Percentiles rank a stretch among this genome's conserved stretches.
phyloP scores from a whole-genome alignment of 2,113 vertebrate species.

The Elanus axillaris region DNA sequence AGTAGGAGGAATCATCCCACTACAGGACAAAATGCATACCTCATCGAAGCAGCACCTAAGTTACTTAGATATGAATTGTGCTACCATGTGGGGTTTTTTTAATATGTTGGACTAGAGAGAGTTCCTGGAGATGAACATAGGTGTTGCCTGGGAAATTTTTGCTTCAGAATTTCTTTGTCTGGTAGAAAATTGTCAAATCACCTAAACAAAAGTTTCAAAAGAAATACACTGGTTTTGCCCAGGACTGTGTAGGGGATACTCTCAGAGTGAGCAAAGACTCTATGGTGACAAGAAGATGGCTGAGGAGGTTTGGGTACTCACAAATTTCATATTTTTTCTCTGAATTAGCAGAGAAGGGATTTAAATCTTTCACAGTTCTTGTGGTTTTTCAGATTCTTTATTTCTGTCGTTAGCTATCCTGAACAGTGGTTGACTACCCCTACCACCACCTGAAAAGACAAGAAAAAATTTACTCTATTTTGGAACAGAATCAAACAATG shows the following conservation, averaged over 20 bases:
- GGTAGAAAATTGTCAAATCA: background rate
- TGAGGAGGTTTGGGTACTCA: background rate
- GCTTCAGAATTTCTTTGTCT: background rate
- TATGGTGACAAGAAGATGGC: background rate
- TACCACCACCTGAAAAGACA: background rate
- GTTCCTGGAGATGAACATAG: background rate
- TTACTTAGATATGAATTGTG: background rate
- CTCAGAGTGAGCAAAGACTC: background rate
- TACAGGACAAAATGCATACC: background rate
- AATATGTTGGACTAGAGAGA: background rate
- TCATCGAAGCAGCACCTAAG: background rate
- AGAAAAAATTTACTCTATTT: background rate
- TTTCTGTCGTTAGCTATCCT: background rate
- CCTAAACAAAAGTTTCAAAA: background rate
- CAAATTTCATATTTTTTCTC: background rate
- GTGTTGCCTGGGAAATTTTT: background rate
- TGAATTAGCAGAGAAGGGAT: background rate
- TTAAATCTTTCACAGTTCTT: background rate
- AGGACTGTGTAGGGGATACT: background rate
- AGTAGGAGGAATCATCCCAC: background rate
- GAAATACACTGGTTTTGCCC: background rate
- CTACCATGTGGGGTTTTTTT: fast-evolving
- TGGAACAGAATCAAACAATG: background rate
- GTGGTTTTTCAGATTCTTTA: background rate
- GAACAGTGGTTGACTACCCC: background rate